A percentile compares a stretch with the other conserved stretches of the same genome.
Conservation (phyloP, 2,888 invertebrate species). For the Plutella xylostella region DNA sequence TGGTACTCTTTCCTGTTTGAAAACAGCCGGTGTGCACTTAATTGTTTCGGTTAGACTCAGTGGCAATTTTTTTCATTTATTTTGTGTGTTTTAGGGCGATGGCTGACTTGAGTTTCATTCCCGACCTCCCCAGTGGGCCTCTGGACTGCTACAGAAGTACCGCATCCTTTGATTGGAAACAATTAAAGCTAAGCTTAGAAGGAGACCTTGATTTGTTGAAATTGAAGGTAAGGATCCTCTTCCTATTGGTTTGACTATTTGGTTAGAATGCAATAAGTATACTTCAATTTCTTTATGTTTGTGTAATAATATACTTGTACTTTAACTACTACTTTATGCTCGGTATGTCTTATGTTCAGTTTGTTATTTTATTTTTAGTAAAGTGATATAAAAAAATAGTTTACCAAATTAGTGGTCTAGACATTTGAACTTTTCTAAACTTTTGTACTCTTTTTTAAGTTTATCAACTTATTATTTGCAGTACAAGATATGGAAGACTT, state of each 20-base stretch:
- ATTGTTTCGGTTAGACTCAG: no score
- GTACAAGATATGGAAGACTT: conserved; percentile 82
- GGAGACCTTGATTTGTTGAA: conserved; percentile 77
- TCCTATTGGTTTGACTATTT: not conserved
- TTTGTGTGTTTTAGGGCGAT: conserved; percentile 24
- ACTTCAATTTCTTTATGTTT: no score
- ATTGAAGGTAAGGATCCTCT: conserved; percentile 75
- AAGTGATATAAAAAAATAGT: no score
- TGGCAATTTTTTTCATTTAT: not conserved
- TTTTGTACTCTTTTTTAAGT: no score
- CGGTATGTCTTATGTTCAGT: no score
- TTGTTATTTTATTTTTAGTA: no score
- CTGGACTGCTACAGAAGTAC: conserved; percentile 82
- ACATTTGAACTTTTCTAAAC: no score
- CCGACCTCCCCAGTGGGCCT: conserved; percentile 79
- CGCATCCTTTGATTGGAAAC: conserved; percentile 90
- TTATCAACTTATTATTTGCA: conserved; percentile 38
- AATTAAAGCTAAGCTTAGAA: conserved; percentile 82
- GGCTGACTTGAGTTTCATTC: conserved; percentile 72
- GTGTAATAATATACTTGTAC: not conserved
- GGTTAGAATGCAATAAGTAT: no score
- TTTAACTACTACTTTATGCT: no score
- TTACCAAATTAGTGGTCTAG: no score
- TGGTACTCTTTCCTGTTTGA: no score
- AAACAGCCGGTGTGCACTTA: no score